Evolutionary conservation across 2,113 vertebrate genomes (phyloP).

Genomic region (Mustelus asterias): DNA sequence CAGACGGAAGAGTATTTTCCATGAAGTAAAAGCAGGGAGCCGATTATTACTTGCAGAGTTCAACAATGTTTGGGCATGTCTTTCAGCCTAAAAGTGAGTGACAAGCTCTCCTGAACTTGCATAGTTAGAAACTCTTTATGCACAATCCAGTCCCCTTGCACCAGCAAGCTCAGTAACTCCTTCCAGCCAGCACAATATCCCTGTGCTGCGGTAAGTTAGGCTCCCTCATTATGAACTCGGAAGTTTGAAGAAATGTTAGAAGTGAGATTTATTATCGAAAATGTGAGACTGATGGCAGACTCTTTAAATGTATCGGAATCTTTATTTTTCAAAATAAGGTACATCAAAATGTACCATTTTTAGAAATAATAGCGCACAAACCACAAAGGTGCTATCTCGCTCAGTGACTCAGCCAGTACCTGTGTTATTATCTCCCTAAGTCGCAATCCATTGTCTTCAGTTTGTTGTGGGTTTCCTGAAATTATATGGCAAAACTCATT

Average conservation of each 20-base stretch:
- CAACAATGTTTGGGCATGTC: not conserved
- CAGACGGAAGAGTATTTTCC: not conserved
- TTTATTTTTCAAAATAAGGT: not conserved
- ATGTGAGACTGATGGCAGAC: not conserved
- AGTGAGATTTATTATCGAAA: not conserved
- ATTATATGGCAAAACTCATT: not conserved
- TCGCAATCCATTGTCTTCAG: too few species aligned
- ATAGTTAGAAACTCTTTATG: not conserved
- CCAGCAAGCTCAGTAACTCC: not conserved
- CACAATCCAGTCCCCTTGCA: not conserved
- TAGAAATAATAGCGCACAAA: not conserved
- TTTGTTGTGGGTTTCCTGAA: not conserved
- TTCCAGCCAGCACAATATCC: not conserved
- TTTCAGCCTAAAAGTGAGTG: not conserved
- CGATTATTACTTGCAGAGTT: not conserved
- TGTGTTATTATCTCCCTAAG: not conserved
- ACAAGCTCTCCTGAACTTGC: too few species aligned
- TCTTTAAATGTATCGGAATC: not conserved
- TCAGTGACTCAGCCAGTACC: not conserved
- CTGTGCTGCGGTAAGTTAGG: not conserved
- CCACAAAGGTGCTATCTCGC: too few species aligned
- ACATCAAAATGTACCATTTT: not conserved
- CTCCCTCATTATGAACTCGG: not conserved
- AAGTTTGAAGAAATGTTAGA: not conserved
- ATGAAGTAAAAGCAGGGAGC: not conserved